phyloP scores from a whole-genome alignment of 2,797 vertebrate genomes.

The Lateolabrax maculatus region DNA sequence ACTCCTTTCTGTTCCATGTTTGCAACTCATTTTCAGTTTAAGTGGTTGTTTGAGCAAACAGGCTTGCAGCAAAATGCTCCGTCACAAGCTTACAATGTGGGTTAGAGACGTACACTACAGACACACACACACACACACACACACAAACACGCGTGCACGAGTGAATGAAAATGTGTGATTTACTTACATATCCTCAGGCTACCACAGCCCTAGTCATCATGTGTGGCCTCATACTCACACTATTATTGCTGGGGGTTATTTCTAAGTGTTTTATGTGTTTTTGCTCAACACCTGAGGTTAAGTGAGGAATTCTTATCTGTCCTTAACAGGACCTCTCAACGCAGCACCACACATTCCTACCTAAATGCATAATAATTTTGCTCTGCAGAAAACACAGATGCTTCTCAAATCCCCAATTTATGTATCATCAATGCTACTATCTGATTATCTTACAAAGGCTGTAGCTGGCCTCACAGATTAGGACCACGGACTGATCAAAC shows the following conservation, averaged over 20 bases:
- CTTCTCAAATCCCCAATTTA: constrained; percentile 9
- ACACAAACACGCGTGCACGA: not conserved
- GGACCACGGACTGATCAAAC: constrained; percentile 46
- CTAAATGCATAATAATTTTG: constrained; percentile 32
- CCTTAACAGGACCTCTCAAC: constrained; percentile 40
- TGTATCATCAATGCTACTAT: not conserved
- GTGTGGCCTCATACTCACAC: constrained; percentile 15
- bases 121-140: constrained; percentile 25
- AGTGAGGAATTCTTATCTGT: constrained; percentile 37
- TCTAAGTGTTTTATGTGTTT: constrained; percentile 21
- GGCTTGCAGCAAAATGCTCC: constrained; percentile 45
- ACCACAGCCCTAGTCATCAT: constrained; percentile 1
- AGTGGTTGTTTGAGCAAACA: constrained; percentile 55
- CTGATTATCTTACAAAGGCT: constrained; percentile 16
- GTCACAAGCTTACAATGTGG: constrained; percentile 18
- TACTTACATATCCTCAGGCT: constrained; percentile 44
- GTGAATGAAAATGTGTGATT: constrained; percentile 38
- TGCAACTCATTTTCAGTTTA: constrained; percentile 68
- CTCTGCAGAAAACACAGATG: not conserved
- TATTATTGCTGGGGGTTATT: constrained; percentile 13
- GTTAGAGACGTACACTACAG: not conserved
- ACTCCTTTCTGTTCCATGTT: constrained; percentile 41
- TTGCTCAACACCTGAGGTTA: constrained; percentile 6
- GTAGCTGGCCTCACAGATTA: constrained; percentile 29
- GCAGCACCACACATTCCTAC: constrained; percentile 20